phyloP scores from a whole-genome alignment of 2,888 invertebrate species.

The Empis livida region DNA sequence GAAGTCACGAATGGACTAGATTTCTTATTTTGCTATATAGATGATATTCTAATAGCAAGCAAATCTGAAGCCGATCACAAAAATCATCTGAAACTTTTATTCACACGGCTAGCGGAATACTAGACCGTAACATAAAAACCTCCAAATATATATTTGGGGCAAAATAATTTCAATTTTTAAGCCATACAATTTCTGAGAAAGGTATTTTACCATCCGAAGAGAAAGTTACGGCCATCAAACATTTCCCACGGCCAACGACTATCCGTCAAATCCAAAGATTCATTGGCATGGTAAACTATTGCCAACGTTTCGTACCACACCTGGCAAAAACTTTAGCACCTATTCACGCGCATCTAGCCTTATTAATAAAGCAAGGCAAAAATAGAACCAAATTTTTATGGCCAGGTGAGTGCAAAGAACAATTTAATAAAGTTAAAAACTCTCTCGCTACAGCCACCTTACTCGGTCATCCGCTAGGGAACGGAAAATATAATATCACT shows the following conservation, averaged over 20 bases:
- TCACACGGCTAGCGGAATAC: constrained; percentile 12
- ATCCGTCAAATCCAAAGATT: neutral
- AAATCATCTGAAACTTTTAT: constrained; percentile 11
- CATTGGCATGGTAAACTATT: constrained; percentile 10
- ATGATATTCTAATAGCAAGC: constrained; percentile 17
- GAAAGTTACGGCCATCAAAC: constrained; percentile 2
- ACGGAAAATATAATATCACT: neutral
- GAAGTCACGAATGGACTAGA: constrained; percentile 13
- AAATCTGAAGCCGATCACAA: constrained; percentile 9
- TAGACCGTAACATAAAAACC: constrained; percentile 14
- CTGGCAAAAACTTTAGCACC: neutral
- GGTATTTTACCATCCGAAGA: constrained; percentile 3
- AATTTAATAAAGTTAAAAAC: constrained; percentile 1
- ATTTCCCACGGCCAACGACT: neutral
- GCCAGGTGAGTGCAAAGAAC: neutral
- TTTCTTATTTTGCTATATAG: constrained; percentile 15
- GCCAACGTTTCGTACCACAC: constrained; percentile 1
- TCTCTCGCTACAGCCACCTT: neutral
- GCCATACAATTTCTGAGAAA: neutral
- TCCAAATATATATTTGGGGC: constrained; percentile 3
- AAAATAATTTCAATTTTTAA: neutral
- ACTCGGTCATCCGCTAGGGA: constrained; percentile 4
- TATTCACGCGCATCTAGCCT: neutral
- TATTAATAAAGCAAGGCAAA: neutral
- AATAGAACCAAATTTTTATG: too few species aligned